These are phyloP conservation scores for Petroica traversi DNA, from an alignment of 2,113 vertebrate genomes.

Conservation along the genomic window DNA sequence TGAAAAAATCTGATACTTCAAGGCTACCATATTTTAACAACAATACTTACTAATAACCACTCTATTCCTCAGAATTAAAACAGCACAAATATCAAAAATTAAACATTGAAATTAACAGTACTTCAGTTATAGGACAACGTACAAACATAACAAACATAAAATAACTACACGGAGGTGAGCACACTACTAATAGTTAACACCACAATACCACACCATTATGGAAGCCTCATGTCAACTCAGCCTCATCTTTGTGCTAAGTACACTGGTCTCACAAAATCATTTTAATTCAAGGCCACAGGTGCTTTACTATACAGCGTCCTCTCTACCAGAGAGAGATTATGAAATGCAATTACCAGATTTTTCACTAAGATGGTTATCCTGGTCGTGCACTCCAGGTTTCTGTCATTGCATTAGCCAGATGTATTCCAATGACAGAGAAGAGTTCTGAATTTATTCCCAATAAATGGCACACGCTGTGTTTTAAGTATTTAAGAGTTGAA, in stretches of 20 bases:
- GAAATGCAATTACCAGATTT: fast-evolving
- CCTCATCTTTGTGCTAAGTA: not conserved
- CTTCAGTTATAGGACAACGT: not conserved
- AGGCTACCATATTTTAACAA: not conserved
- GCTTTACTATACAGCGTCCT: fast-evolving
- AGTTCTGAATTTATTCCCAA: not conserved
- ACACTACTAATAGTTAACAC: not conserved
- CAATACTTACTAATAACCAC: not conserved
- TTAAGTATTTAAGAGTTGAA: not conserved
- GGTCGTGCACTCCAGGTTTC: not conserved
- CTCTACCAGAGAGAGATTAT: no score
- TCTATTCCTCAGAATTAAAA: not conserved
- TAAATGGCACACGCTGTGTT: fast-evolving
- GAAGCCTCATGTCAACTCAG: not conserved
- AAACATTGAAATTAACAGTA: not conserved
- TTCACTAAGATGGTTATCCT: not conserved
- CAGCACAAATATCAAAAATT: not conserved
- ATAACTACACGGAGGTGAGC: not conserved
- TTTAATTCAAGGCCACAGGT: not conserved
- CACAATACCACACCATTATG: fast-evolving
- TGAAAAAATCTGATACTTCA: not conserved
- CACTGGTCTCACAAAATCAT: fast-evolving
- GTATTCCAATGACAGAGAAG: fast-evolving
- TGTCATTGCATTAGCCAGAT: not conserved
- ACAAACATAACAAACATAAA: not conserved